These are phyloP conservation scores for Drosophila neocordata DNA, from an alignment of 1,140 invertebrate genomes.

Conservation along the genomic window DNA sequence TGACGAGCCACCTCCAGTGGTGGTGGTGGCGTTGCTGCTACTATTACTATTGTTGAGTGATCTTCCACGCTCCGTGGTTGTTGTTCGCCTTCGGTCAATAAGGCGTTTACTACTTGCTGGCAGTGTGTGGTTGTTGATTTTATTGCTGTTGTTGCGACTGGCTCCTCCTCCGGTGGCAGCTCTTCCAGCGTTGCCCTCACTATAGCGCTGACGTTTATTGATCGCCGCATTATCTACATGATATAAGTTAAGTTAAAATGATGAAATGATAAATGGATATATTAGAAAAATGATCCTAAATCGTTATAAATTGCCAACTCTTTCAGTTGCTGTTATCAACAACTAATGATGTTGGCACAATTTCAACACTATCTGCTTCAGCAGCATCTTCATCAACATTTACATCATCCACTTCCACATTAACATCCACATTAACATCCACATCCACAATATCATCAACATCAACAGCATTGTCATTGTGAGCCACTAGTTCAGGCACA, in stretches of 20 bases:
- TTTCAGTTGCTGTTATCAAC: constrained; percentile 44
- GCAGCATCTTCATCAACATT: constrained; percentile 32
- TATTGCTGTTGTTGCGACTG: constrained; percentile 72
- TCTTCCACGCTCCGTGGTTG: constrained; percentile 46
- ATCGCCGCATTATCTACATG: constrained; percentile 46
- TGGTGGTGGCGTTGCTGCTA: constrained; percentile 27
- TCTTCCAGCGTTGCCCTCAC: constrained; percentile 43
- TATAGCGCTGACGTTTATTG: constrained; percentile 61
- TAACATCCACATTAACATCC: constrained; percentile 47
- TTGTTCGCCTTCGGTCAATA: constrained; percentile 26
- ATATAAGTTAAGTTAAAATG: constrained; percentile 19
- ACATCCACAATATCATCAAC: constrained; percentile 44
- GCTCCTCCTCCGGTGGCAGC: constrained; percentile 29
- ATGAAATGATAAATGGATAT: constrained; percentile 19
- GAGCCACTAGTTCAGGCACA: constrained; percentile 48
- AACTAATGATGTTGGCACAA: constrained; percentile 41
- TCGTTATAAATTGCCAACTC: constrained; percentile 39
- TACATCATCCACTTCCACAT: constrained; percentile 42
- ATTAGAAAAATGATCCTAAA: constrained; percentile 19
- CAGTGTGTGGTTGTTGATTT: constrained; percentile 75
- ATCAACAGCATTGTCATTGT: constrained; percentile 55
- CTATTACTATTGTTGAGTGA: neutral
- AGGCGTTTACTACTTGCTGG: constrained; percentile 54
- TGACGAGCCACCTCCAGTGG: constrained; percentile 14
- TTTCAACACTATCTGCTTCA: constrained; percentile 38